A percentile compares a stretch with the other conserved stretches of the same genome.
These are phyloP conservation scores for Halcyon leucocephala DNA, from an alignment of 2,797 vertebrate genomes.

Conservation along the genomic window DNA sequence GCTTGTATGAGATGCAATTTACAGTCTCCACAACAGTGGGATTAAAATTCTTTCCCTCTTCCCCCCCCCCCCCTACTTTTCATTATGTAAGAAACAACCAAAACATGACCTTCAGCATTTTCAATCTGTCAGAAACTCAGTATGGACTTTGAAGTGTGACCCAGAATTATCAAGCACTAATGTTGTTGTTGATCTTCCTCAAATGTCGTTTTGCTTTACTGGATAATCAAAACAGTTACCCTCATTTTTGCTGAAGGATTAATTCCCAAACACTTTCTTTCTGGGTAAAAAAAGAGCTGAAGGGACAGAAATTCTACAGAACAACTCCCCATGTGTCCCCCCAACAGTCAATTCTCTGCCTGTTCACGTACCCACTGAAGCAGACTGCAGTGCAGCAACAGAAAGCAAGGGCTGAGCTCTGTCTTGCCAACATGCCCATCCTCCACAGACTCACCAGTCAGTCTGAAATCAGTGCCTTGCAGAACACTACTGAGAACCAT, in stretches of 20 bases:
- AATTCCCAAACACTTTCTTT: neutral
- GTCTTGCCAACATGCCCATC: neutral
- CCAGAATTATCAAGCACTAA: neutral
- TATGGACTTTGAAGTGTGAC: neutral
- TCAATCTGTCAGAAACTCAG: neutral
- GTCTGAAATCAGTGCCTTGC: neutral
- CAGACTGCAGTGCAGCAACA: neutral
- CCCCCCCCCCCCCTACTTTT: neutral
- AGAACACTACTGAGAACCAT: neutral
- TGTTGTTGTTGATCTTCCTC: neutral
- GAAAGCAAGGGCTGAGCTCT: neutral
- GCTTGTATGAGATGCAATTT: slow-evolving; percentile 18
- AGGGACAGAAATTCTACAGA: neutral
- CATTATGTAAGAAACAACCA: slow-evolving; percentile 22
- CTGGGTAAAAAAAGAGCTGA: neutral
- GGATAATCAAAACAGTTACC: neutral
- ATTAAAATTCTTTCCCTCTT: slow-evolving; percentile 47
- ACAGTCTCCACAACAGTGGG: neutral
- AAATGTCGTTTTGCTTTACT: neutral
- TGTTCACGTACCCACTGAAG: neutral
- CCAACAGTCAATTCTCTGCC: neutral
- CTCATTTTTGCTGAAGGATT: neutral
- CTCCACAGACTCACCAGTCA: neutral
- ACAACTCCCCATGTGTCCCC: neutral
- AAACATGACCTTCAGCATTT: neutral